These are phyloP conservation scores for Gymnopithys bicolor DNA, from an alignment of 2,797 vertebrate genomes.

Conservation along the genomic window DNA sequence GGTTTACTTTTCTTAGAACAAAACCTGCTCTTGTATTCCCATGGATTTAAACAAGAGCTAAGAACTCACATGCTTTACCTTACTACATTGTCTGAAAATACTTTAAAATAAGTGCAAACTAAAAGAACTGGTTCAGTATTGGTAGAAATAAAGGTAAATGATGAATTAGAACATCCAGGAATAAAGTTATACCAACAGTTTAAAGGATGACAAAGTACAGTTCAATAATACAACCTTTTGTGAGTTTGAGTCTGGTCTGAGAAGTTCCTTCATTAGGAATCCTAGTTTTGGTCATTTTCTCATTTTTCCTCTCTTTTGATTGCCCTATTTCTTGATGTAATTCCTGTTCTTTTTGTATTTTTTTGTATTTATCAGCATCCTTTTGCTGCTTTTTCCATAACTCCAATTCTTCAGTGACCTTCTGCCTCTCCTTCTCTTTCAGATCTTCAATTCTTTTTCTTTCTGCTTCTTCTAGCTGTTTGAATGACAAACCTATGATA, in stretches of 20 bases:
- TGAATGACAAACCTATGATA: background rate
- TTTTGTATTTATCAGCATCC: conserved; percentile 57
- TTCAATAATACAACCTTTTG: conserved; percentile 56
- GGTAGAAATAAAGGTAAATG: background rate
- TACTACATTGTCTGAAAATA: background rate
- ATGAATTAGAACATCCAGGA: background rate
- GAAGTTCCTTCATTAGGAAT: background rate
- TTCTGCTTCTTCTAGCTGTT: conserved; percentile 88
- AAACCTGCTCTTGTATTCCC: background rate
- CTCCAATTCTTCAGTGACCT: conserved; percentile 82
- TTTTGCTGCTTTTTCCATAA: conserved; percentile 81
- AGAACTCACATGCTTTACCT: background rate
- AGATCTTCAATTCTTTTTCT: conserved; percentile 84
- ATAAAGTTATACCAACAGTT: background rate
- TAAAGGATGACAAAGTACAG: background rate
- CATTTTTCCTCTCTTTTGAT: conserved; percentile 18
- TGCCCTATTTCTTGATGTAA: background rate
- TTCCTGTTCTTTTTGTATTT: background rate
- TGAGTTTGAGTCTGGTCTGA: background rate
- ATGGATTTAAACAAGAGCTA: background rate
- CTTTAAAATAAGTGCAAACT: background rate
- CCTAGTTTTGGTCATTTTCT: background rate
- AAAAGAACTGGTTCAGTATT: background rate
- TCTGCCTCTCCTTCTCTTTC: conserved; percentile 84
- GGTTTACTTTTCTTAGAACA: background rate